A percentile compares a stretch with the other conserved stretches of the same genome.
Conservation (phyloP, 2,888 invertebrate genomes). For the Gerris lacustris region DNA sequence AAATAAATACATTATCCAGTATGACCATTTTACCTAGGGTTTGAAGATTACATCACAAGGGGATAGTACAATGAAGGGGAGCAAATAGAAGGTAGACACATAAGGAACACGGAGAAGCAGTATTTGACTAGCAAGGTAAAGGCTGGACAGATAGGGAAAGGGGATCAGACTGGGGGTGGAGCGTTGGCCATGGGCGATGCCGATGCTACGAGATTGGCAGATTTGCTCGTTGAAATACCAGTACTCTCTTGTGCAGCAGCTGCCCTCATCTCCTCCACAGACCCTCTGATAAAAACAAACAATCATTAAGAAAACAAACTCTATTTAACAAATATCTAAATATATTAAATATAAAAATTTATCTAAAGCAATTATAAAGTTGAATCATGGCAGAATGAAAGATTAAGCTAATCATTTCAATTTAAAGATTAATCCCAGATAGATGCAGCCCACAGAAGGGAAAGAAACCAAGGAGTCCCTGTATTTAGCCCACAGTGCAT, state of each 20-base stretch:
- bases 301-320: constrained; percentile 10
- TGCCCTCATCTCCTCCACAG: constrained; percentile 65
- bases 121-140: constrained; percentile 1
- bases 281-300: constrained; percentile 47
- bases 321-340: neutral
- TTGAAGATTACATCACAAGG: no score
- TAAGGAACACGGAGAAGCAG: constrained; percentile 5
- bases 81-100: neutral
- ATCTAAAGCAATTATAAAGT: no score
- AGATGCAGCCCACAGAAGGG: no score
- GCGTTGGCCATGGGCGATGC: constrained; percentile 69
- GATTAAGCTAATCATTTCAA: no score
- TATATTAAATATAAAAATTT: neutral
- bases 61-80: neutral
- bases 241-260: constrained; percentile 30
- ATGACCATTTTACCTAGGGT: no score
- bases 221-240: constrained; percentile 43
- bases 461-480: no score
- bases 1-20: no score
- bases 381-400: no score
- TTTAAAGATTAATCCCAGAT: no score
- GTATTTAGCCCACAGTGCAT: no score
- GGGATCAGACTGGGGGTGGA: constrained; percentile 37
- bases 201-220: constrained; percentile 64
- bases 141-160: neutral